phyloP scores from a whole-genome alignment of 37 sponge, comb jelly and placozoan species.

The Spongilla lacustris region DNA sequence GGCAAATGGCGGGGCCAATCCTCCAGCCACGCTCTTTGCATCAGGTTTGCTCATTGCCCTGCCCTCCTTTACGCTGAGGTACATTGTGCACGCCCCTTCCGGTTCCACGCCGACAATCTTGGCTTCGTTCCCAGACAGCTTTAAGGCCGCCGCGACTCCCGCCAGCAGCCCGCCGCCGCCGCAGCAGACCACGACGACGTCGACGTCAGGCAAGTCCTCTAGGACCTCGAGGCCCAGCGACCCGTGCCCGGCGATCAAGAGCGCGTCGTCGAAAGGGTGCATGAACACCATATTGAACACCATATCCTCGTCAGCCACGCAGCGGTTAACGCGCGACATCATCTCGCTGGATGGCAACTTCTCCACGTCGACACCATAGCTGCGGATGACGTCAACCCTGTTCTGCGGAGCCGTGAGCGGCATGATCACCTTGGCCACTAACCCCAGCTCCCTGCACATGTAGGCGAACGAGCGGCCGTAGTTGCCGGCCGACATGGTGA shows the following conservation, averaged over 20 bases:
- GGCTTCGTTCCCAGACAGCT: slow-evolving; percentile 28
- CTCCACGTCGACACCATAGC: slow-evolving; percentile 61
- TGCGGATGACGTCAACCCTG: slow-evolving; percentile 25
- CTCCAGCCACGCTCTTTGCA: slow-evolving; percentile 54
- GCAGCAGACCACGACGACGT: slow-evolving; percentile 70
- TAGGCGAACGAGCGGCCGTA: slow-evolving; percentile 67
- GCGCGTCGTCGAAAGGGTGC: slow-evolving; percentile 66
- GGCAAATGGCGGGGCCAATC: slow-evolving; percentile 66
- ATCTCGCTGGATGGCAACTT: slow-evolving; percentile 35
- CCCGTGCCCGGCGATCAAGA: slow-evolving; percentile 68
- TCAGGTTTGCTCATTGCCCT: slow-evolving; percentile 18
- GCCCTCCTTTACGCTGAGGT: slow-evolving; percentile 64
- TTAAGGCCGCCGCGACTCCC: slow-evolving; percentile 62
- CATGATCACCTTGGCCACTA: slow-evolving; percentile 54
- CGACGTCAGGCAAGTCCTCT: slow-evolving; percentile 43
- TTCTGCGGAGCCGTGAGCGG: slow-evolving; percentile 44
- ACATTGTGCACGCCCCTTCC: slow-evolving; percentile 63
- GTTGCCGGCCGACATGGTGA: slow-evolving; percentile 80
- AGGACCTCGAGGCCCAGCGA: slow-evolving; percentile 64
- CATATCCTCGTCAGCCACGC: slow-evolving; percentile 43
- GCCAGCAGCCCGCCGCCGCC: slow-evolving; percentile 77
- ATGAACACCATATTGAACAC: slow-evolving; percentile 44
- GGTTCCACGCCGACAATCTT: slow-evolving; percentile 63
- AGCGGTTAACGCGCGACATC: slow-evolving; percentile 25
- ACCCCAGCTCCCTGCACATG: slow-evolving; percentile 15